A percentile compares a stretch with the other conserved stretches of the same genome.
Evolutionary conservation across 2,113 vertebrate genomes (phyloP).

Genomic region (Pachypanchax playfairii): DNA sequence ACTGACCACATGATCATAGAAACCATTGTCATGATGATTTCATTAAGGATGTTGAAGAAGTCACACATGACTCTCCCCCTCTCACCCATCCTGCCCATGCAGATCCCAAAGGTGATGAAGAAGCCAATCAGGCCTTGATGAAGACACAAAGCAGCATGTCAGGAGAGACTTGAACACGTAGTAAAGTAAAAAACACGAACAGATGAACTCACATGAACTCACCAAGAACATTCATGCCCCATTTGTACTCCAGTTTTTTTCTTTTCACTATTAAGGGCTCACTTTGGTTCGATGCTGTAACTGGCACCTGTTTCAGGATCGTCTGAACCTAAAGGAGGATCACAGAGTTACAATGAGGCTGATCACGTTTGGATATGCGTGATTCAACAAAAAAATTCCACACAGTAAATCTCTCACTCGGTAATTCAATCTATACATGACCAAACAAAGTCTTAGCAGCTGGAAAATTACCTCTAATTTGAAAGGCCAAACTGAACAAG

Average conservation of each 20-base stretch:
- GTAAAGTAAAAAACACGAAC: slow-evolving; percentile 1
- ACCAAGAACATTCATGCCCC: slow-evolving; percentile 88
- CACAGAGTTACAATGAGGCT: not conserved
- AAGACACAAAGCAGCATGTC: slow-evolving; percentile 11
- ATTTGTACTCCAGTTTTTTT: slow-evolving; percentile 84
- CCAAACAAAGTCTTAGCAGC: slow-evolving; percentile 17
- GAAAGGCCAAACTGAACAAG: slow-evolving; percentile 17
- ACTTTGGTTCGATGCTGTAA: slow-evolving; percentile 60
- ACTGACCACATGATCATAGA: slow-evolving; percentile 88
- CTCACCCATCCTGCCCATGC: slow-evolving; percentile 85
- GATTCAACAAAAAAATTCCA: too few relatives aligned
- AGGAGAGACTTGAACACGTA: not conserved
- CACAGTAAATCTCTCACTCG: not conserved
- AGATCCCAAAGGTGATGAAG: slow-evolving; percentile 86
- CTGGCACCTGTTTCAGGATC: slow-evolving; percentile 75
- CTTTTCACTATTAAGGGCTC: slow-evolving; percentile 70
- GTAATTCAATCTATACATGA: not conserved
- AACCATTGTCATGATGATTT: slow-evolving; percentile 88
- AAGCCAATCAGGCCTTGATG: slow-evolving; percentile 84
- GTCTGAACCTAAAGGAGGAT: slow-evolving; percentile 80
- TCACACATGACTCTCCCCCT: slow-evolving; percentile 82
- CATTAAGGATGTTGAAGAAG: slow-evolving; percentile 88
- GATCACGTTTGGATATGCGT: not conserved
- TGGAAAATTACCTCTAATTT: not conserved
- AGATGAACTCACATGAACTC: slow-evolving; percentile 30